Percentiles rank a stretch among this genome's conserved stretches.
These are phyloP conservation scores for Rhinella marina DNA, from an alignment of 2,797 vertebrate species.

Conservation along the genomic window DNA sequence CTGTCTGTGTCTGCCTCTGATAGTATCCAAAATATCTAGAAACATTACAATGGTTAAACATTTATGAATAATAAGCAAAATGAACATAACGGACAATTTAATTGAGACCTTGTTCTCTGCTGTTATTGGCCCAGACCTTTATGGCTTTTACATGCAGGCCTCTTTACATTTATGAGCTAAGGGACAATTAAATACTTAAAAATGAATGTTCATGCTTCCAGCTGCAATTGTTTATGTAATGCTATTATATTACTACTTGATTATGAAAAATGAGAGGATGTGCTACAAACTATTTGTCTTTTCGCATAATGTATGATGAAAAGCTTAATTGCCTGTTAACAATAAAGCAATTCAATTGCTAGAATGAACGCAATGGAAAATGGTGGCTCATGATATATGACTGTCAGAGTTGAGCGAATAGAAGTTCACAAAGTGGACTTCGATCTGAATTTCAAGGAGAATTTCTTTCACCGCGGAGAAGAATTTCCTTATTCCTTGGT, in stretches of 20 bases:
- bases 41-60: neutral
- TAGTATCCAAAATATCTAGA: neutral
- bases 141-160: neutral
- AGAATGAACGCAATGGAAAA: neutral
- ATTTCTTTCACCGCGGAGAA: too few relatives aligned
- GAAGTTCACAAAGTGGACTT: too few relatives aligned
- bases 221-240: constrained; percentile 18
- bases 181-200: constrained; percentile 7
- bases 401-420: too few relatives aligned
- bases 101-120: neutral
- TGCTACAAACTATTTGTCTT: neutral
- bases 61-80: neutral
- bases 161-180: constrained; percentile 11
- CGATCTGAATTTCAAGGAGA: too few relatives aligned
- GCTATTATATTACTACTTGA: constrained; percentile 26
- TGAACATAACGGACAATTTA: neutral
- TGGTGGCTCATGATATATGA: neutral
- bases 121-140: neutral
- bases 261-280: constrained; percentile 18
- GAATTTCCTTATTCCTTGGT: too few relatives aligned
- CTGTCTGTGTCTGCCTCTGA: neutral
- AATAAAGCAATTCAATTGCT: neutral
- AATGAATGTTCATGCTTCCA: neutral
- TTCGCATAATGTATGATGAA: neutral
- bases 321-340: neutral